phyloP scores from a whole-genome alignment of 2,797 vertebrate genomes.

The Apogon hyalosoma region DNA sequence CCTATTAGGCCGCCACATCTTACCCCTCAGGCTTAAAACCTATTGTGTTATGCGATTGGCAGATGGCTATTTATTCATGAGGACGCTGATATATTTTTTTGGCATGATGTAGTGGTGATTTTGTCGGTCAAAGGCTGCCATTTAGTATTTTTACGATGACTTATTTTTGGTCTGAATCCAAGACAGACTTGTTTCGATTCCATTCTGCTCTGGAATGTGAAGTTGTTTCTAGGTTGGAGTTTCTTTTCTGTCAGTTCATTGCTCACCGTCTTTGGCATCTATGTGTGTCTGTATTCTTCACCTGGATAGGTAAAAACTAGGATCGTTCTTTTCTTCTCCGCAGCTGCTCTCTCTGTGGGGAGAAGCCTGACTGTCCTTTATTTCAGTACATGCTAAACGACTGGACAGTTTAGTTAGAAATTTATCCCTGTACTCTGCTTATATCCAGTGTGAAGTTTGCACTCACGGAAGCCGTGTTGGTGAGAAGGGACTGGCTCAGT shows the following conservation, averaged over 20 bases:
- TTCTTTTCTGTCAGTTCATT: conserved; percentile 23
- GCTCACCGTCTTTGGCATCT: conserved; percentile 41
- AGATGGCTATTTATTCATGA: conserved; percentile 71
- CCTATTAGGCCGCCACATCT: conserved; percentile 72
- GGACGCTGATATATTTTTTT: conserved; percentile 49
- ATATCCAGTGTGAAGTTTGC: conserved; percentile 59
- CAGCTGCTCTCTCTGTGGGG: conserved; percentile 34
- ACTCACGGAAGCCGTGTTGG: conserved; percentile 57
- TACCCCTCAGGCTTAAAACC: conserved; percentile 61
- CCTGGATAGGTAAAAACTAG: conserved; percentile 27
- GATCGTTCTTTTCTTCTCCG: conserved; percentile 34
- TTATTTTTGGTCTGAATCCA: conserved; percentile 60
- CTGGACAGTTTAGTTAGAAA: conserved; percentile 38
- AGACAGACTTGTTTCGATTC: conserved; percentile 40
- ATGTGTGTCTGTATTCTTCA: conserved; percentile 20
- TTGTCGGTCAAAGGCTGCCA: conserved; percentile 53
- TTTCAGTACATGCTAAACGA: conserved; percentile 35
- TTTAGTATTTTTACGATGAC: conserved; percentile 55
- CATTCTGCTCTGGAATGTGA: conserved; percentile 25
- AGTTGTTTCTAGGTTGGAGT: conserved; percentile 40
- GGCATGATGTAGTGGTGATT: conserved; percentile 47
- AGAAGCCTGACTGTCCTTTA: conserved; percentile 11
- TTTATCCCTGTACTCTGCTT: conserved; percentile 32
- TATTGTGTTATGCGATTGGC: conserved; percentile 70
- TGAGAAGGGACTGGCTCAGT: conserved; percentile 71